phyloP scores from a whole-genome alignment of 2,113 vertebrate species.

The Calonectris borealis region DNA sequence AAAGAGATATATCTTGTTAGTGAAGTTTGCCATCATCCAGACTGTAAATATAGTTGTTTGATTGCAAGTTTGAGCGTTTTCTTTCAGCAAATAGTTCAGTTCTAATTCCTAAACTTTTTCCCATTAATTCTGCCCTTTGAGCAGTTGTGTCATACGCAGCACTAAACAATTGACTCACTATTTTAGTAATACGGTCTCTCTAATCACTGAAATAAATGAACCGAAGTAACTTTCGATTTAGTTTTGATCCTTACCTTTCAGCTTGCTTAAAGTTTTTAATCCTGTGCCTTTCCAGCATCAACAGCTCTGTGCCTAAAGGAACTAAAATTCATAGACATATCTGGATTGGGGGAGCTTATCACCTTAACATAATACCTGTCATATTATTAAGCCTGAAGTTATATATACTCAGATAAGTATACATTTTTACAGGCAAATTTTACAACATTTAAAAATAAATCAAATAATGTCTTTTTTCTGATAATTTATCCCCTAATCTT shows the following conservation, averaged over 20 bases:
- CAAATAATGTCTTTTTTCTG: not conserved
- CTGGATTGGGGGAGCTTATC: not conserved
- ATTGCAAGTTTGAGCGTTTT: not conserved
- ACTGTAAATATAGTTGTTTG: not conserved
- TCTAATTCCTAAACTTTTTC: not conserved
- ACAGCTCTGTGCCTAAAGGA: not conserved
- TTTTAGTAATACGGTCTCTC: conserved; percentile 13
- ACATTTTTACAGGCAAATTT: not conserved
- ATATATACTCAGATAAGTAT: not conserved
- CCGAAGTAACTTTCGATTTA: not conserved
- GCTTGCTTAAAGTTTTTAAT: conserved; percentile 28
- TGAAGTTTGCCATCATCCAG: not conserved
- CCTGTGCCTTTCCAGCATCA: not conserved
- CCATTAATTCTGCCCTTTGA: not conserved
- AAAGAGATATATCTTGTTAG: not conserved
- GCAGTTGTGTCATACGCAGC: not conserved
- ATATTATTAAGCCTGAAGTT: not conserved
- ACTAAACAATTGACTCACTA: not conserved
- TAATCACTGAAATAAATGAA: conserved; percentile 50
- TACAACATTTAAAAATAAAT: not conserved
- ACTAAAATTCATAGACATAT: not conserved
- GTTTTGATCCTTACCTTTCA: conserved; percentile 42
- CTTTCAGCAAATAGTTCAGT: not conserved
- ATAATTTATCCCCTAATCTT: not conserved
- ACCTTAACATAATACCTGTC: not conserved